These are phyloP conservation scores for Ateles fusciceps DNA, from an alignment of 2,797 vertebrate genomes.

Conservation along the genomic window DNA sequence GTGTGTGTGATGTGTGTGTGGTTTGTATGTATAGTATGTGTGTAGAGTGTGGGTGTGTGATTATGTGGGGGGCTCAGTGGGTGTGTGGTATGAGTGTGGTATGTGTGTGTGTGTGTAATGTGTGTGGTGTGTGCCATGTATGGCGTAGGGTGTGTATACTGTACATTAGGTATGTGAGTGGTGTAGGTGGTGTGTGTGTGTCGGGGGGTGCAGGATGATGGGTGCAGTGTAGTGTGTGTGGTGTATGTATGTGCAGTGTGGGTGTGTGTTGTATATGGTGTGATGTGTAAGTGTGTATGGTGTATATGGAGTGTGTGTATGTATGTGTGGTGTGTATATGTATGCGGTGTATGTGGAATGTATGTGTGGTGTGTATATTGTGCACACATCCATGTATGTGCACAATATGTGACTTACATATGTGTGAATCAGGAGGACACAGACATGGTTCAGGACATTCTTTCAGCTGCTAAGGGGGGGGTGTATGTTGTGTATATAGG, in stretches of 20 bases:
- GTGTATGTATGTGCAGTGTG: too few species aligned
- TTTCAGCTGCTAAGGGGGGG: rapidly evolving
- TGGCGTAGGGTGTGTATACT: not conserved
- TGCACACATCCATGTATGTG: not conserved
- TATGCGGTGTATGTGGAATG: not conserved
- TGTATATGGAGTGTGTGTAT: not conserved
- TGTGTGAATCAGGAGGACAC: not conserved
- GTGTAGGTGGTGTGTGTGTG: too few species aligned
- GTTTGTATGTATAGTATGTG: too few species aligned
- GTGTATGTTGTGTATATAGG: not conserved
- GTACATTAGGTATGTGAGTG: too few species aligned
- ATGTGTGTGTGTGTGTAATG: not conserved
- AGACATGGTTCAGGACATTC: not conserved
- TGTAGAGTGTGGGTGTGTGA: not conserved
- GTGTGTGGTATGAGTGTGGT: not conserved
- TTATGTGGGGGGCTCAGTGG: not conserved
- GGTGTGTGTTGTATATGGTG: too few species aligned
- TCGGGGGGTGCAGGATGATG: too few species aligned
- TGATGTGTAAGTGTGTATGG: not conserved
- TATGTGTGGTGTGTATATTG: not conserved
- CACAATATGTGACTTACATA: too few species aligned
- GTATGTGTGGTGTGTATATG: not conserved
- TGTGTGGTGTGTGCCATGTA: not conserved
- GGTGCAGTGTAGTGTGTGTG: too few species aligned
- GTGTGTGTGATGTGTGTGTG: not conserved